Evolutionary conservation across 92 coral and sea anemone species (phyloP), one percentile per base, ranked within the genome.

Genomic region (Porites evermanni): DNA sequence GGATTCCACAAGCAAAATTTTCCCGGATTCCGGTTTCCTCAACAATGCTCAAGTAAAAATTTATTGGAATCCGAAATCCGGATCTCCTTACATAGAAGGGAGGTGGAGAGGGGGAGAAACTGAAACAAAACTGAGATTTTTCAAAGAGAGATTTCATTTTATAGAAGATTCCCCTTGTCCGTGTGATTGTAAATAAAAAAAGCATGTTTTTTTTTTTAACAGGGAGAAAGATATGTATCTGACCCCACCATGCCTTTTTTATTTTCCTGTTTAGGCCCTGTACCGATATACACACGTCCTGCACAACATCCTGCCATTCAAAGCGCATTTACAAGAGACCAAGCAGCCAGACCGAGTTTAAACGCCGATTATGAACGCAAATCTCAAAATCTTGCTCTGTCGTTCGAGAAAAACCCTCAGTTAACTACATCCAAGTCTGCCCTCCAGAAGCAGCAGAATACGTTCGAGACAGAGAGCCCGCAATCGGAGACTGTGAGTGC

Each of bases 341-440:
- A 72, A 53, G 29, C 87, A 1, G 70, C 87, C 17, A 83, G 80
- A 24, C 87, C 87, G 50, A 72, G 52, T 32, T 14, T 83, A 5
- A 74, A 17, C 52, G 47, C 47, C 47, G 80, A 83, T 63, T 83
- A 83, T 26, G 70, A 83, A 74, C 44, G 63, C 52, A 63, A 73
- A 14, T 83, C 87, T 17, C 87, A 83, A 67, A 52, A 74, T 73
- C 23, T 74, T 21, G 87, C 79, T 0, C 63, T 83, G 21, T 83
- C 87, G 10, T 83, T 73, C 18, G 51, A 74, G 58, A 74, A 26
- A 8, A 83, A 74, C 26, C 79, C 87, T 26, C 70, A 61, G 20
- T 72, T 21, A 4, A 18, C 54, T 7, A 19, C 87, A 60, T 21
- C 14, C 17, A 2, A 14, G 9, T 23, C 79, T 73, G 13, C 58